Conservation (phyloP, 2,888 invertebrate genomes). For the Tetramorium bicarinatum region DNA sequence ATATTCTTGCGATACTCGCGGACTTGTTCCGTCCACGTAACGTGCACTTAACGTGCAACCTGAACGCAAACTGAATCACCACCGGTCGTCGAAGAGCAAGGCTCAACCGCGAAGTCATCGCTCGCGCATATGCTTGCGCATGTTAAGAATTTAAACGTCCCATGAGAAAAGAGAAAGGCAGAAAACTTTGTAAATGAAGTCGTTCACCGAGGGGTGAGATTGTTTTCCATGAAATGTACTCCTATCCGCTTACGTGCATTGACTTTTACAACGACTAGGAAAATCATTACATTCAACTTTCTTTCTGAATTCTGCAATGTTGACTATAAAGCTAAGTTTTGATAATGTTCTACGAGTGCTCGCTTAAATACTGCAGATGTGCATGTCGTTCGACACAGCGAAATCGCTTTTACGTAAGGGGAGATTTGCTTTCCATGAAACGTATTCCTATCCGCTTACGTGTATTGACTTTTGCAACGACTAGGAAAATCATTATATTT, state of each 20-base stretch:
- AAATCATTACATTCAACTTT: slow-evolving; percentile 30
- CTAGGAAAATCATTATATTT: slow-evolving; percentile 13
- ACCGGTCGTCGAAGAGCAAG: not conserved
- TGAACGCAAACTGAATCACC: not conserved
- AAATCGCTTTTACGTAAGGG: not conserved
- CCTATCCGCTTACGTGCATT: slow-evolving; percentile 8
- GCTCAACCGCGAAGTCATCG: slow-evolving; percentile 18
- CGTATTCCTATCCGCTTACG: slow-evolving; percentile 15
- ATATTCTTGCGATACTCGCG: not conserved
- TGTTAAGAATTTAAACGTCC: slow-evolving; percentile 26
- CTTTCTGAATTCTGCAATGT: not conserved
- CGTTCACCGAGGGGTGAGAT: not conserved
- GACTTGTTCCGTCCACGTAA: not conserved
- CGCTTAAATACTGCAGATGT: not conserved
- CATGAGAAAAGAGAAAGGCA: not conserved
- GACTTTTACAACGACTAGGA: slow-evolving; percentile 30
- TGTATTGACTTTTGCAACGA: slow-evolving; percentile 23
- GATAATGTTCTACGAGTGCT: not conserved
- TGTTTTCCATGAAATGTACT: slow-evolving; percentile 23
- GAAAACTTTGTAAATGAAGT: slow-evolving; percentile 28
- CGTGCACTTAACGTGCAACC: not conserved
- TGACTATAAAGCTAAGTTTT: slow-evolving; percentile 7
- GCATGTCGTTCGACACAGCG: not conserved
- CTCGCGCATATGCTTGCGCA: slow-evolving; percentile 27
- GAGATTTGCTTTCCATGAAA: slow-evolving; percentile 26